Evolutionary conservation across 2,888 invertebrate species (phyloP), one percentile per base, ranked within the genome.

Genomic region (Periphyllus acericola): DNA sequence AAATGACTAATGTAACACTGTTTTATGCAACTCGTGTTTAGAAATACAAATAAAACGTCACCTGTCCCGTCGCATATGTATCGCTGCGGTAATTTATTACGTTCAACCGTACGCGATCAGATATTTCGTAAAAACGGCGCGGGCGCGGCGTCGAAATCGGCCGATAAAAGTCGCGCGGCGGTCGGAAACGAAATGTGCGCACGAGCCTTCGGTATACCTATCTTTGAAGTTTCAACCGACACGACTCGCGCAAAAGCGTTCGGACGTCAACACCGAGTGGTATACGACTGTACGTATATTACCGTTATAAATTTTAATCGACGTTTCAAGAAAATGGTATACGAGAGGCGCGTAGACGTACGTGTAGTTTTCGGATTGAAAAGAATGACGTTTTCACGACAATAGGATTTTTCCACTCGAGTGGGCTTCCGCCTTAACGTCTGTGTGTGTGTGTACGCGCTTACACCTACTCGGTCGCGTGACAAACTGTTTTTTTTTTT

Each of bases 41-140:
- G 75, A 75, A 75, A 83, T 40, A 75, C 6, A 60, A 83, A 83
- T 36, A 52, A 82, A 83, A 83, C 75, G 55, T 75, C 83, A 83
- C 75, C 83, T 75, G 75, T n/a, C 72, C 36, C 11, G 1, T 68
- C 29, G n/a, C 55, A 60, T 25, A 21, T 55, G 21, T 21, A 55
- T 55, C 6, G 21, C 8, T 55, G 19, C 14, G 6, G 6, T 46
- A 46, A 46, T n/a, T n/a, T n/a, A n/a, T n/a, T n/a, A n/a, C n/a
- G n/a, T n/a, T n/a, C n/a, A n/a, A n/a, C n/a, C n/a, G 1, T 14
- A 14, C 36, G 36, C 36, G 14, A 46, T 11, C 46, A 1, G 1
- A 9, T 46, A 14, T n/a, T n/a, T n/a, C n/a, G n/a, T n/a, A n/a
- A n/a, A n/a, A n/a, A n/a, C n/a, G n/a, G n/a, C n/a, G n/a, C n/a